These are phyloP conservation scores for Dromaius novaehollandiae DNA, from an alignment of 2,113 vertebrate genomes.

Conservation along the genomic window DNA sequence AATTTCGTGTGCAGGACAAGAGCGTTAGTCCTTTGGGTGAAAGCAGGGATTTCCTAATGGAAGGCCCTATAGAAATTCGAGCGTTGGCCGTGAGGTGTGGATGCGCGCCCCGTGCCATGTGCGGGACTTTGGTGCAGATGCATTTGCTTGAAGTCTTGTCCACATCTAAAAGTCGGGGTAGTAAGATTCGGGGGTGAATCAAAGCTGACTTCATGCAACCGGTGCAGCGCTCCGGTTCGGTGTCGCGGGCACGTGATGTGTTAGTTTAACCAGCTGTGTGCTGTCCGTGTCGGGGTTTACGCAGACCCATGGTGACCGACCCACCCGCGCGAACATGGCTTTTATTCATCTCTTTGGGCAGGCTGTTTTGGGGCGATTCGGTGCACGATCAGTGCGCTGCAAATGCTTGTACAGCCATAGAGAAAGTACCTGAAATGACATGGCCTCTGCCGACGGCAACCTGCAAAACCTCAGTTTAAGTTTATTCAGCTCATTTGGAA, in stretches of 20 bases:
- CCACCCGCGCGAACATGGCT: background rate
- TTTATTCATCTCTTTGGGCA: background rate
- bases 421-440: background rate
- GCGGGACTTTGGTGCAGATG: background rate
- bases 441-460: background rate
- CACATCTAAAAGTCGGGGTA: background rate
- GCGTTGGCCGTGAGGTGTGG: fast-evolving
- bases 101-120: background rate
- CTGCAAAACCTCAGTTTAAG: background rate
- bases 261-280: background rate
- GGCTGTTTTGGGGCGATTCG: background rate
- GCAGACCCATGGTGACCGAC: background rate
- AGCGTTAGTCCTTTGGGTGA: background rate
- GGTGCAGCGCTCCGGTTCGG: background rate
- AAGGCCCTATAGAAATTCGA: background rate
- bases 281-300: background rate
- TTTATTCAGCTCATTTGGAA: constrained; percentile 8
- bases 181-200: background rate
- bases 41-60: background rate
- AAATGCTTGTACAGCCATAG: background rate
- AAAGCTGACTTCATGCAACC: background rate
- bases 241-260: fast-evolving
- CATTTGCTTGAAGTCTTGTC: background rate
- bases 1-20: background rate
- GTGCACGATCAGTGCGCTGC: background rate